Conservation (phyloP, 2,888 invertebrate species). For the Ichneumon xanthorius region DNA sequence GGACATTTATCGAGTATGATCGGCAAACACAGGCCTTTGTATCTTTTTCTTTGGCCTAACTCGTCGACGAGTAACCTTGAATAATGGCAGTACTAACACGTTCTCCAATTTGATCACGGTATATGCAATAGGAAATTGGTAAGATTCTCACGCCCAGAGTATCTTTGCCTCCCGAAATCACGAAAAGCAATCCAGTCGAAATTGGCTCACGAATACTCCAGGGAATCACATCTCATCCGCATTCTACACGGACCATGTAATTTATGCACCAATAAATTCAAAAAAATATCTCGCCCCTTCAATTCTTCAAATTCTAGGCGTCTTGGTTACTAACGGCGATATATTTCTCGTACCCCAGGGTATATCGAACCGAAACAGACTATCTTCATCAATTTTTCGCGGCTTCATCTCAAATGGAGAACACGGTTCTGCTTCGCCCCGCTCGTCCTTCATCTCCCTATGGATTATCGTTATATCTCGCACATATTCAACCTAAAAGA, state of each 20-base stretch:
- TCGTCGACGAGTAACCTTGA: background rate
- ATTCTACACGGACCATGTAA: too few relatives aligned
- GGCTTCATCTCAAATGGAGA: too few relatives aligned
- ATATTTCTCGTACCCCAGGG: background rate
- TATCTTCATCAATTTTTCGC: too few relatives aligned
- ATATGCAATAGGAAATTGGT: background rate
- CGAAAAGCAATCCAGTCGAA: slow-evolving; percentile 7
- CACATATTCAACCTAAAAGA: too few relatives aligned
- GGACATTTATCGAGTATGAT: background rate
- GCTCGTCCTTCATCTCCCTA: background rate
- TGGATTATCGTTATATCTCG: too few relatives aligned
- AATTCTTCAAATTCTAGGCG: too few relatives aligned
- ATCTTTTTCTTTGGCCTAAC: background rate
- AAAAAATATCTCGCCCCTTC: too few relatives aligned
- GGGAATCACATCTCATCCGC: slow-evolving; percentile 5
- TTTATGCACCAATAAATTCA: too few relatives aligned
- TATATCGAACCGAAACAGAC: background rate
- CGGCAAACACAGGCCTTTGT: background rate
- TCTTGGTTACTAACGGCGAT: too few relatives aligned
- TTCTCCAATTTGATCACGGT: slow-evolving; percentile 10
- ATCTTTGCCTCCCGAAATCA: slow-evolving; percentile 2
- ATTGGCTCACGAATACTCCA: slow-evolving; percentile 17
- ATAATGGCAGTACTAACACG: background rate
- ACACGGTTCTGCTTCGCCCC: background rate
- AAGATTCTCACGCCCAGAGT: background rate